phyloP scores from a whole-genome alignment of 2,888 invertebrate genomes.

The Sesamia inferens region DNA sequence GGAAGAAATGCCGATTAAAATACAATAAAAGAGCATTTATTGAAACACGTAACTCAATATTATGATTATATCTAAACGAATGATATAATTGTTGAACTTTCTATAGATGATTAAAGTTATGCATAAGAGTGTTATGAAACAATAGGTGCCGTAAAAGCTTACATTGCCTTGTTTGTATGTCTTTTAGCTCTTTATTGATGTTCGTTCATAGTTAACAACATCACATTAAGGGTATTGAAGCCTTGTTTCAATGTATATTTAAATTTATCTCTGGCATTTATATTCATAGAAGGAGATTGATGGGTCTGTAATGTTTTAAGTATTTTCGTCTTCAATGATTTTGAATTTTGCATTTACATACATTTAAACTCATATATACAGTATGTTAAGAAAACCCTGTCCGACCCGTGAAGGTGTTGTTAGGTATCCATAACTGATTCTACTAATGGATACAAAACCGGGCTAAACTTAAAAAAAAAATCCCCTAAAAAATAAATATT shows the following conservation, averaged over 20 bases:
- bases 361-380: too few species aligned
- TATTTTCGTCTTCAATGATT: background rate
- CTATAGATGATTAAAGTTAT: conserved; percentile 76
- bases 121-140: conserved; percentile 82
- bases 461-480: too few species aligned
- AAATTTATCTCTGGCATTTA: conserved; percentile 37
- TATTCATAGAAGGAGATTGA: conserved; percentile 24
- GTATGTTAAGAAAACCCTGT: too few species aligned
- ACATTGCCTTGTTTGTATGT: conserved; percentile 69
- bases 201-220: conserved; percentile 52
- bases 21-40: conserved; percentile 43
- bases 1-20: conserved; percentile 26
- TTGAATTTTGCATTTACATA: too few species aligned
- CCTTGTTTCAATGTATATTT: conserved; percentile 46
- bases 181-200: conserved; percentile 51
- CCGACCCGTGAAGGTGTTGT: too few species aligned
- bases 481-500: too few species aligned
- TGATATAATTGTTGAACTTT: conserved; percentile 80
- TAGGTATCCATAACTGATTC: too few species aligned
- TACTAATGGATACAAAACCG: too few species aligned
- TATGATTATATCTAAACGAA: conserved; percentile 60
- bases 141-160: conserved; percentile 79
- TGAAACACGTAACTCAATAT: conserved; percentile 38
- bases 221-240: conserved; percentile 45
- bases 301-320: conserved; percentile 30